Evolutionary conservation across 2,888 invertebrate species (phyloP).

Genomic region (Melitaea athalia): DNA sequence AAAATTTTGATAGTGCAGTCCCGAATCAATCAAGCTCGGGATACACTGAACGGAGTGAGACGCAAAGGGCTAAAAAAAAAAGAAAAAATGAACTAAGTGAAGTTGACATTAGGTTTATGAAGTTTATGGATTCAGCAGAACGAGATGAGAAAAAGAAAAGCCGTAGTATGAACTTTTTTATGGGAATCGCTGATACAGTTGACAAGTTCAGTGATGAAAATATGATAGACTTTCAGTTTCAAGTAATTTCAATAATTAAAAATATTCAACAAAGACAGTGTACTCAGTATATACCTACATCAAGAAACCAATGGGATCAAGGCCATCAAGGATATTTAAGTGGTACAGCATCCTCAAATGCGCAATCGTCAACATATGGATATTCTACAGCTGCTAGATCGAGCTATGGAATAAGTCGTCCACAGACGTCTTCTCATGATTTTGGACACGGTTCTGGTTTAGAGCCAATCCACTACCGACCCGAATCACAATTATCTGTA

Average conservation of each 20-base stretch:
- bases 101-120: too few relatives aligned
- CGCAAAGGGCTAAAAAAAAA: constrained; percentile 27
- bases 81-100: too few relatives aligned
- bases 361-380: constrained; percentile 43
- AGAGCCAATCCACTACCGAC: constrained; percentile 42
- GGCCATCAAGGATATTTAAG: constrained; percentile 42
- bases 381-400: constrained; percentile 43
- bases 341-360: constrained; percentile 42
- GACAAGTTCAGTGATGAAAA: too few relatives aligned
- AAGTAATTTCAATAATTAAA: constrained; percentile 42
- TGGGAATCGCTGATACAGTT: background rate
- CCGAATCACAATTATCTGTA: constrained; percentile 42
- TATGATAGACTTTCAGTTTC: too few relatives aligned
- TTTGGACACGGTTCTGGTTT: constrained; percentile 43
- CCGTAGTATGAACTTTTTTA: constrained; percentile 36
- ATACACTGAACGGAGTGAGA: constrained; percentile 40
- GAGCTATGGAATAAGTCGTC: constrained; percentile 42
- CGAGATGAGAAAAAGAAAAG: constrained; percentile 41
- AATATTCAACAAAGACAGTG: constrained; percentile 41
- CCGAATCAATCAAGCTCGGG: constrained; percentile 41
- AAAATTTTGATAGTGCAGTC: constrained; percentile 41
- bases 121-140: constrained; percentile 27
- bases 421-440: constrained; percentile 42
- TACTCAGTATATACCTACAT: constrained; percentile 42
- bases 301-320: constrained; percentile 43